Percentiles rank a stretch among this genome's conserved stretches.
Evolutionary conservation across 1,140 invertebrate genomes (phyloP).

Genomic region (Bombus sylvicola): DNA sequence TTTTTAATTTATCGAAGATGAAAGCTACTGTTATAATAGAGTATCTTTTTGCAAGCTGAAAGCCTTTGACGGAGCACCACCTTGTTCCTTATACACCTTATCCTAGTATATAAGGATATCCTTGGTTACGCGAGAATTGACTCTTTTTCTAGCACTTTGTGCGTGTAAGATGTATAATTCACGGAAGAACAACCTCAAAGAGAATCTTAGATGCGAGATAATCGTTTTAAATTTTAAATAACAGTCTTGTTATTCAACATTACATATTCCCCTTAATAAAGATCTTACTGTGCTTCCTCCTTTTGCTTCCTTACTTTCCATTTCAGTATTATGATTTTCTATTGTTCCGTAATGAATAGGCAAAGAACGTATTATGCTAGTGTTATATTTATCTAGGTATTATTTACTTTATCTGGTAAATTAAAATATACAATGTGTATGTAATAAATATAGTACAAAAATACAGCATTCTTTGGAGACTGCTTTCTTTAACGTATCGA

Average conservation of each 20-base stretch:
- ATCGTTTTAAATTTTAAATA: background rate
- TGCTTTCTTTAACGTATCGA: background rate
- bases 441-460: background rate
- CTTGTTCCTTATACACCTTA: background rate
- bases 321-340: background rate
- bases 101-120: background rate
- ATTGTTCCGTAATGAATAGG: background rate
- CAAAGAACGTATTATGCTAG: background rate
- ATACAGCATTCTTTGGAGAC: background rate
- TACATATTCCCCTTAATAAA: too few species aligned
- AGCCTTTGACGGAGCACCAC: background rate
- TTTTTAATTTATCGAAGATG: background rate
- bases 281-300: too few species aligned
- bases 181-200: background rate
- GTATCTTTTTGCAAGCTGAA: background rate
- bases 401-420: background rate
- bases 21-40: background rate
- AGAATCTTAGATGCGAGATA: background rate
- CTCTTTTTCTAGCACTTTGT: background rate
- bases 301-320: background rate
- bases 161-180: background rate
- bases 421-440: background rate
- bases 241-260: background rate
- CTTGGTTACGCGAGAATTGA: background rate
- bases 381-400: background rate